phyloP scores from a whole-genome alignment of 2,888 invertebrate genomes.

The Caenorhabditis uteleia region DNA sequence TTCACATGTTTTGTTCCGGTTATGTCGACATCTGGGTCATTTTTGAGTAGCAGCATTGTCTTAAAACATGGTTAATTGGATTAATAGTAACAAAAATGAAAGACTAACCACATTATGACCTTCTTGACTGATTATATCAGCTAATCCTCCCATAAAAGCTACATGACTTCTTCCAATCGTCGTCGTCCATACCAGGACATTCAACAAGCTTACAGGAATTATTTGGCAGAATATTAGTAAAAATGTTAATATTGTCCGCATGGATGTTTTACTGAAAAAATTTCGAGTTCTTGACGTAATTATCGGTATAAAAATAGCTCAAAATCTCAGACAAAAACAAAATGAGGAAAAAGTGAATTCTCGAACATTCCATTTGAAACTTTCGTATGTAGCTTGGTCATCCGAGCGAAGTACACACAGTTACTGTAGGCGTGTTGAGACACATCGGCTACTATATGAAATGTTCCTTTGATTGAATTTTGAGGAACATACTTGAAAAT shows the following conservation, averaged over 20 bases:
- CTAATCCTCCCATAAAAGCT: conserved; percentile 10
- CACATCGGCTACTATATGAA: too few species aligned
- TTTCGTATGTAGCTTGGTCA: too few species aligned
- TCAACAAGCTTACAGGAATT: background rate
- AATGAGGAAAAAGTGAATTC: too few species aligned
- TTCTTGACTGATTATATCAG: conserved; percentile 2
- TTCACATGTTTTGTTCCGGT: conserved; percentile 7
- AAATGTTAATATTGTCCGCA: background rate
- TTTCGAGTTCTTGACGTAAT: too few species aligned
- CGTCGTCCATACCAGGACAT: conserved; percentile 9
- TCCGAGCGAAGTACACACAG: too few species aligned
- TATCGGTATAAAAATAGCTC: too few species aligned
- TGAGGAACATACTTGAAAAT: too few species aligned
- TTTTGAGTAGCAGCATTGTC: conserved; percentile 35
- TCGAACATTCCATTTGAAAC: too few species aligned
- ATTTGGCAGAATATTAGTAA: background rate
- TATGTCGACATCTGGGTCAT: conserved; percentile 31
- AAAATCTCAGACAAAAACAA: too few species aligned
- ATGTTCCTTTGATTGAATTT: too few species aligned
- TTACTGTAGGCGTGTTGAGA: too few species aligned
- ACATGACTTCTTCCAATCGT: conserved; percentile 10
- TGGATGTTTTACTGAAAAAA: too few species aligned
- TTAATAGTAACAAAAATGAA: background rate
- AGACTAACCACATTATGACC: conserved; percentile 10
- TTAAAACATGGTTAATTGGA: conserved; percentile 3